Evolutionary conservation across 1,140 invertebrate species (phyloP).

Genomic region (Leptinotarsa undecemlineata): DNA sequence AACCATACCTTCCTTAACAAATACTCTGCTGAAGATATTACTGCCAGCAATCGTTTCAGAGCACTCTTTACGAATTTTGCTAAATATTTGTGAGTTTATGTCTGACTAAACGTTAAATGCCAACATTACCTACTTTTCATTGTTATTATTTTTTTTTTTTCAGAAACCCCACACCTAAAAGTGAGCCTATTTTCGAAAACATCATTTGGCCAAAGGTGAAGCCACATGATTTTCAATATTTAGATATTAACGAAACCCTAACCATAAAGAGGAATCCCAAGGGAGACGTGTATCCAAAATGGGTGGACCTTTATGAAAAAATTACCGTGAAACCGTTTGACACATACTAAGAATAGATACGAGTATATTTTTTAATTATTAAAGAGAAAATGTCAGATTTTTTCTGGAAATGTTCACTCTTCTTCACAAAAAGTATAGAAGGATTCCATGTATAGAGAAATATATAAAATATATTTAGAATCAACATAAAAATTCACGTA

Average conservation of each 20-base stretch:
- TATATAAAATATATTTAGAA: too few species aligned
- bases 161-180: slow-evolving; percentile 27
- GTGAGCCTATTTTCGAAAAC: slow-evolving; percentile 18
- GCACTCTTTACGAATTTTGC: slow-evolving; percentile 17
- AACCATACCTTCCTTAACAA: not conserved
- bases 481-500: too few species aligned
- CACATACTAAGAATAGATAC: not conserved
- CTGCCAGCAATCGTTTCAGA: not conserved
- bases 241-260: slow-evolving; percentile 24
- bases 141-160: not conserved
- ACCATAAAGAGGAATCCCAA: slow-evolving; percentile 18
- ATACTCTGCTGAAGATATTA: not conserved
- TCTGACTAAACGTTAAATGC: not conserved
- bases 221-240: slow-evolving; percentile 18
- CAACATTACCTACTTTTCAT: not conserved
- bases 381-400: too few species aligned
- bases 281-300: slow-evolving; percentile 3
- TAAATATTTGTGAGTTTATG: slow-evolving; percentile 16
- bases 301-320: slow-evolving; percentile 21
- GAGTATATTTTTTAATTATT: too few species aligned
- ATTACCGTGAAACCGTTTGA: slow-evolving; percentile 13
- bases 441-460: too few species aligned
- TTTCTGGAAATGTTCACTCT: too few species aligned
- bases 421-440: too few species aligned
- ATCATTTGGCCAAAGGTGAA: slow-evolving; percentile 22